These are phyloP conservation scores for Xiphorhynchus elegans DNA, from an alignment of 2,113 vertebrate genomes.

Conservation along the genomic window DNA sequence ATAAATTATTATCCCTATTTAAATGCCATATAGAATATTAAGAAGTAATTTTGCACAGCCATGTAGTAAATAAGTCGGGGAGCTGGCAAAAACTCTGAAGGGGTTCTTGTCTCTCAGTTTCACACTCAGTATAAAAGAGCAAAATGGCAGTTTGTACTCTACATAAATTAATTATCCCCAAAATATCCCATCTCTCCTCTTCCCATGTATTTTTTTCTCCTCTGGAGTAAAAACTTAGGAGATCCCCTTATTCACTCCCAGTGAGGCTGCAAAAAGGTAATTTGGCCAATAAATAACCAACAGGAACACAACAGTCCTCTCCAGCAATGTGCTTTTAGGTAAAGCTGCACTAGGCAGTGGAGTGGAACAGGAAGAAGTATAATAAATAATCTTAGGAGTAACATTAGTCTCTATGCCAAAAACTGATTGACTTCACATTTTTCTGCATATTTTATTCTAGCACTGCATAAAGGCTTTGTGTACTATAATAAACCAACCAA, in stretches of 20 bases:
- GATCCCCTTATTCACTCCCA: neutral
- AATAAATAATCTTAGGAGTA: neutral
- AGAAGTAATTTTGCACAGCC: neutral
- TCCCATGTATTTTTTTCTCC: neutral
- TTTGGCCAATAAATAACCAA: slow-evolving; percentile 1
- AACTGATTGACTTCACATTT: neutral
- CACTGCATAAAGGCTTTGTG: neutral
- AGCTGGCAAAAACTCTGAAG: neutral
- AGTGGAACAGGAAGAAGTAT: neutral
- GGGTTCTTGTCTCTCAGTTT: neutral
- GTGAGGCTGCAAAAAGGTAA: neutral
- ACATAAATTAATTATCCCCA: neutral
- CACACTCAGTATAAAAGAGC: neutral
- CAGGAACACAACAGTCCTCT: neutral
- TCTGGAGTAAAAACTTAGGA: neutral
- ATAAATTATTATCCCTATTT: neutral
- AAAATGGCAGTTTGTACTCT: neutral
- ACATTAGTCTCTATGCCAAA: neutral
- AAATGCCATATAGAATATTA: neutral
- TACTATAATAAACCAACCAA: neutral
- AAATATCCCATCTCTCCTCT: neutral
- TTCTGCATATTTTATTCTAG: neutral
- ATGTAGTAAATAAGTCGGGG: neutral
- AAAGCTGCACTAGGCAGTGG: neutral
- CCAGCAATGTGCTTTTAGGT: neutral